Conservation (phyloP, 1,140 invertebrate species). For the Chlorops oryzae region DNA sequence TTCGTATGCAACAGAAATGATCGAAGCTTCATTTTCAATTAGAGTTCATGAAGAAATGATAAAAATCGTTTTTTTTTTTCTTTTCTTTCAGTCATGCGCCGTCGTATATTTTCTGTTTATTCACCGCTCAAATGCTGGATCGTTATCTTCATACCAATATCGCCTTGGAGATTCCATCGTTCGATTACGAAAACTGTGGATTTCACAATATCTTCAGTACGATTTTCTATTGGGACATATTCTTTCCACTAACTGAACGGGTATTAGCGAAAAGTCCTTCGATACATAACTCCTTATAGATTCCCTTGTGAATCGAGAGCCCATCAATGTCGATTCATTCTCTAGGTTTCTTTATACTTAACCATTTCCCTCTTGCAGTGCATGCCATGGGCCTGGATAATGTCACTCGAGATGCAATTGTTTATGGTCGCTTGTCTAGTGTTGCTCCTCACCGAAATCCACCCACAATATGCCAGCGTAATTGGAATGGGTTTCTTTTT, state of each 20-base stretch:
- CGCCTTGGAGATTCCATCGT: slow-evolving; percentile 38
- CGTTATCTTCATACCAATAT: slow-evolving; percentile 41
- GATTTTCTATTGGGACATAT: slow-evolving; percentile 47
- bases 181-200: slow-evolving; percentile 42
- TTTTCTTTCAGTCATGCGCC: slow-evolving; percentile 14
- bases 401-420: slow-evolving; percentile 20
- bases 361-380: slow-evolving; percentile 12
- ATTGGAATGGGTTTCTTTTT: slow-evolving; percentile 13
- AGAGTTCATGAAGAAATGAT: neutral
- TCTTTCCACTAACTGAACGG: slow-evolving; percentile 42
- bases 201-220: slow-evolving; percentile 48
- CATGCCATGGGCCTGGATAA: slow-evolving; percentile 24
- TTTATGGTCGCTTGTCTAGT: slow-evolving; percentile 18
- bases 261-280: slow-evolving; percentile 27
- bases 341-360: neutral
- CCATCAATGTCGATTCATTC: too few relatives aligned
- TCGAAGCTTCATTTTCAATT: too few relatives aligned
- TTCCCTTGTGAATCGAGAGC: too few relatives aligned
- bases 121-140: slow-evolving; percentile 14
- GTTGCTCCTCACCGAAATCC: slow-evolving; percentile 15
- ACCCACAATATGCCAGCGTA: slow-evolving; percentile 15
- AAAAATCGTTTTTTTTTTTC: neutral
- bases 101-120: slow-evolving; percentile 14
- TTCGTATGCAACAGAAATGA: too few relatives aligned
- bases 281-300: neutral